Evolutionary conservation across 2,888 invertebrate genomes (phyloP), one percentile per base, ranked within the genome.

Genomic region (Acronicta aceris): DNA sequence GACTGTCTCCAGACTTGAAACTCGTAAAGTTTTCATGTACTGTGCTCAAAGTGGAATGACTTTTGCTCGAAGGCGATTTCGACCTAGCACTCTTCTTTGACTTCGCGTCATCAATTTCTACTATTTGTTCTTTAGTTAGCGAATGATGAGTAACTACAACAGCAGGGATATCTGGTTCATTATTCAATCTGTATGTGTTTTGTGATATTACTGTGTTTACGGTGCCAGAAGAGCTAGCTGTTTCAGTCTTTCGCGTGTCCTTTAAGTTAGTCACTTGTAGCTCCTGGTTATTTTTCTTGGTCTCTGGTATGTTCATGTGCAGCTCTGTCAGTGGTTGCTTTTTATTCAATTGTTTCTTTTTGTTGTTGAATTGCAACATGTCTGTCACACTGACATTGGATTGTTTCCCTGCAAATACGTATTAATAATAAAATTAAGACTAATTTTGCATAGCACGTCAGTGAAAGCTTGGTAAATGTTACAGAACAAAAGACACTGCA

Each of bases 31-130:
- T 92, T 59, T 94, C 94, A 33, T 92, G 89, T 1, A 94, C 90
- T 0, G 93, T 94, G 59, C 89, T 92, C 17, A 90, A 67, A 15
- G 93, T 92, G 0, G 92, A 90, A 4, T 84, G 89, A 64, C 89
- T 94, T 74, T 87, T 92, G 59, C 85, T 90, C 0, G 90, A 91
- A 0, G 92, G 89, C 0, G 93, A 91, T 46, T 90, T 91, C 0
- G 92, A 93, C 21, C 85, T 83, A 0, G 78, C 76, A 7, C 75
- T 78, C 46, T 74, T 72, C 59, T 78, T 86, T 30, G 78, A 65
- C 30, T 74, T 75, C 0, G 41, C 47, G 15, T 71, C 65, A 46
- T 77, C 81, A 15, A 59, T 64, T 43, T 75, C 78, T 16, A 61
- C n/a, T 1, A 40, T 17, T 25, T 63, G 60, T 5, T 73, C 72